Evolutionary conservation across 2,113 vertebrate genomes (phyloP).

Genomic region (Sapayoa aenigma): DNA sequence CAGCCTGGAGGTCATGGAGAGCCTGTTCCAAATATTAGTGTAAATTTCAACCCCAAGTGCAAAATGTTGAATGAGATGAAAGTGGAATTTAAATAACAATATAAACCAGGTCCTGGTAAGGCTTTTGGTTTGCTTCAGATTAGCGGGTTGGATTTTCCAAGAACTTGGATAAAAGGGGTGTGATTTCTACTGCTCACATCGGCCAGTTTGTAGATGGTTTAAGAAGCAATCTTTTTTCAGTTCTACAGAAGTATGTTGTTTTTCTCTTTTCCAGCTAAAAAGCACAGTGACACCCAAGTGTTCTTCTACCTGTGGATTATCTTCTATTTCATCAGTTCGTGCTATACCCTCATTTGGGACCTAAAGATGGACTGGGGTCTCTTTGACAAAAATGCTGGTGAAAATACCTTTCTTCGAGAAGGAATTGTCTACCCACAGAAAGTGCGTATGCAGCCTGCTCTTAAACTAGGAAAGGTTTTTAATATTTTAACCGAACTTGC

Average conservation of each 20-base stretch:
- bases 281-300: slow-evolving; percentile 83
- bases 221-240: not conserved
- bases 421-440: slow-evolving; percentile 99
- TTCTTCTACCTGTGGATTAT: slow-evolving; percentile 97
- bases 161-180: not conserved
- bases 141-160: not conserved
- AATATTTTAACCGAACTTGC: not conserved
- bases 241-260: not conserved
- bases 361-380: slow-evolving; percentile 99
- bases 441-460: slow-evolving; percentile 71
- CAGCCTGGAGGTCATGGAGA: not conserved
- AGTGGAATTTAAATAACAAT: not conserved
- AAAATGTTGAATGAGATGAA: not conserved
- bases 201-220: not conserved
- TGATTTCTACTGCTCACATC: not conserved
- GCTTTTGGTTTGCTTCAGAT: not conserved
- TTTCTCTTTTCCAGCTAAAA: slow-evolving; percentile 79
- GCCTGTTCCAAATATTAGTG: not conserved
- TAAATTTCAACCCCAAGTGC: not conserved
- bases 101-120: not conserved
- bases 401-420: slow-evolving; percentile 96
- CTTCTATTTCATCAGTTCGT: slow-evolving; percentile 89
- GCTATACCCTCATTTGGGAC: slow-evolving; percentile 98
- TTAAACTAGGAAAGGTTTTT: not conserved
- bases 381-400: slow-evolving; percentile 94